Evolutionary conservation across 1,140 invertebrate genomes (phyloP).

Genomic region (Araneus ventricosus): DNA sequence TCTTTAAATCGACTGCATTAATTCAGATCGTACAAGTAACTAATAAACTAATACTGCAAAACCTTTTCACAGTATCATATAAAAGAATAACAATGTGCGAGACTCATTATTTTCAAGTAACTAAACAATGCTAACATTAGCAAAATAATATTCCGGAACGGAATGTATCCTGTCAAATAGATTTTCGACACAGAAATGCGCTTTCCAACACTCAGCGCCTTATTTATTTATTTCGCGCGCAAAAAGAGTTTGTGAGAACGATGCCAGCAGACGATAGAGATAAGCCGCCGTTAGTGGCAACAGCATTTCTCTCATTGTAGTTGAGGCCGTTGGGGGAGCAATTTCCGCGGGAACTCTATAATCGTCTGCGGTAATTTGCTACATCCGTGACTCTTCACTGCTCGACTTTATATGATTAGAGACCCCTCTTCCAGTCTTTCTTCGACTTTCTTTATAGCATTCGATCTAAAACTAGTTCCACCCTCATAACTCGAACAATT

Average conservation of each 20-base stretch:
- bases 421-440: constrained; percentile 8
- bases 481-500: constrained; percentile 11
- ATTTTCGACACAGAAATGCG: background rate
- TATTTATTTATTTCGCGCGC: background rate
- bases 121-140: no score
- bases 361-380: constrained; percentile 74
- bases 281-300: constrained; percentile 54
- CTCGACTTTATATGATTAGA: constrained; percentile 57
- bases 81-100: no score
- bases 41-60: no score
- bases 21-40: no score
- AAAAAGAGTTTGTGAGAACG: background rate
- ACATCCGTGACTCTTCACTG: constrained; percentile 69
- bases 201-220: background rate
- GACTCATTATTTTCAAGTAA: no score
- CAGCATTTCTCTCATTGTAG: constrained; percentile 31
- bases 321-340: constrained; percentile 48
- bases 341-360: constrained; percentile 73
- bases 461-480: constrained; percentile 40
- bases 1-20: no score
- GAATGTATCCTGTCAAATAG: background rate
- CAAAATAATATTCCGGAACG: no score
- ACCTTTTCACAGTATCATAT: no score
- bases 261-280: background rate
- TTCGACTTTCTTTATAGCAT: constrained; percentile 41